Base-by-base conservation (phyloP, 2,797 vertebrate species). In the Sardinella longiceps region DNA sequence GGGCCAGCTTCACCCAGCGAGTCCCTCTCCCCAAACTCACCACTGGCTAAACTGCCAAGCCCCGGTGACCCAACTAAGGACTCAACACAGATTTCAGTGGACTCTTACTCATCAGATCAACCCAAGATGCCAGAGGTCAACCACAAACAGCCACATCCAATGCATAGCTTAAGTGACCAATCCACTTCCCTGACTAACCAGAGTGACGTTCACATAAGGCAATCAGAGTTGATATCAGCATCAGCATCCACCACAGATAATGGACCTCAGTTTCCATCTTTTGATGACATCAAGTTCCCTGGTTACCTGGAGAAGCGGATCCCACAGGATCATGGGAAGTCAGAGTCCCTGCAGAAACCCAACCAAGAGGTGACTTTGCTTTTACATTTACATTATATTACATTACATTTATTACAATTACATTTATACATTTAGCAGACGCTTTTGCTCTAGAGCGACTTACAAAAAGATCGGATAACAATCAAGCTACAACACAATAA, bases 291-390 rank as follows among this genome's bases (percentile, higher is more conserved):
- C 87, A 96, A 94, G 91, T 93, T 96, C 90, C 93, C 95, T 12
- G 92, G 92, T 90, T 95, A 93, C 93, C 93, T 96, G 91, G 96
- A 97, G 91, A 97, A 97, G 88, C 92, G 94, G 90, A 89, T 94
- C 86, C 95, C 94, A 86, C 92, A 87, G 84, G 94, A 95, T 51
- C 90, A 88, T 86, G 86, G 83, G 25, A 94, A 93, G 85, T 90
- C 92, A 88, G 92, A 89, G n/a, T 90, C 84, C 90, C 91, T 87
- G 86, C 92, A 90, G 82, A 85, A 84, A 30, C 89, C 87, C 53
- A 84, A 86, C 84, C 83, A 81, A 33, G 87, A 93, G 95, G 95
- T 95, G 85, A 86, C 94, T 9, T 37, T 12, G 11, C 11, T 48
- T 48, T 48, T n/a, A n/a, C n/a, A n/a, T n/a, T n/a, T n/a, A n/a